Conservation (phyloP, 2,888 invertebrate species). For the Noctua janthe region DNA sequence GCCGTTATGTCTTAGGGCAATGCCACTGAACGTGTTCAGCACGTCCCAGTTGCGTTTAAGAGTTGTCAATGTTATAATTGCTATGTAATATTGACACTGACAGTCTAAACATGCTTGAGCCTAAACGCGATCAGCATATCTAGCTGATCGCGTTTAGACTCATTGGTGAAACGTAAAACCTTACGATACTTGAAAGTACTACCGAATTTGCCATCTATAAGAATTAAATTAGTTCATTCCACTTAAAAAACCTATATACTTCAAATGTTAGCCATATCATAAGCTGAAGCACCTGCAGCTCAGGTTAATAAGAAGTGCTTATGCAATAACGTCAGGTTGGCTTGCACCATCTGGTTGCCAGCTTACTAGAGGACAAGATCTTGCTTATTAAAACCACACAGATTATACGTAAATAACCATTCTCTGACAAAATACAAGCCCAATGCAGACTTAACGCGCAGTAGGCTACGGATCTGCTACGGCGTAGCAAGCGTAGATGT, state of each 20-base stretch:
- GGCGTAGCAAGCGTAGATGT: constrained; percentile 24
- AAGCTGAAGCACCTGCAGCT: neutral
- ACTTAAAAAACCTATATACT: neutral
- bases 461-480: constrained; percentile 12
- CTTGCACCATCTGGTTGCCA: constrained; percentile 43
- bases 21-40: neutral
- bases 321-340: neutral
- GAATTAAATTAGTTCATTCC: neutral
- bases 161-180: neutral
- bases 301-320: constrained; percentile 35
- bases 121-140: neutral
- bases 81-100: neutral
- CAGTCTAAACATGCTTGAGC: neutral
- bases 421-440: constrained; percentile 9
- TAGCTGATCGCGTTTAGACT: neutral
- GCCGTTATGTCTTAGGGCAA: neutral
- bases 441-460: neutral
- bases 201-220: neutral
- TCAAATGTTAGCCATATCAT: neutral
- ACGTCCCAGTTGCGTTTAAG: neutral
- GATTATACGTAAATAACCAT: constrained; percentile 8
- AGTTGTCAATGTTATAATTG: neutral
- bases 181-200: neutral
- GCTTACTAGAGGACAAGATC: constrained; percentile 18
- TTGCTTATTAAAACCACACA: constrained; percentile 38